These are phyloP conservation scores for Pandemis cinnamomeana DNA, from an alignment of 2,888 invertebrate species.

Conservation along the genomic window DNA sequence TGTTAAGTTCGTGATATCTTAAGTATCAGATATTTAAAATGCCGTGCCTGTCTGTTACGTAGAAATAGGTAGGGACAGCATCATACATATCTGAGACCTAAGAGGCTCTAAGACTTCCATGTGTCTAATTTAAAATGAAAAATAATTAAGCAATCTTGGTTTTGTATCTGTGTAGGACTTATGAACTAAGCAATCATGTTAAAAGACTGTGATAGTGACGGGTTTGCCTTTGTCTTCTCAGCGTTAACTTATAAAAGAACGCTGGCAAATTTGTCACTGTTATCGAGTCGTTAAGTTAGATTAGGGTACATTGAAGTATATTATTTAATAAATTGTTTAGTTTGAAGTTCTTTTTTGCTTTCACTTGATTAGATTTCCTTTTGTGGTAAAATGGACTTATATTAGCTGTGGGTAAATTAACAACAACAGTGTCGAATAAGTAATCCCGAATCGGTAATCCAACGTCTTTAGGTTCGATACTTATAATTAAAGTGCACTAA, in stretches of 20 bases:
- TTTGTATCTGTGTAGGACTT: neutral
- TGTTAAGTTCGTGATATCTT: no score
- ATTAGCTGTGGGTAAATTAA: no score
- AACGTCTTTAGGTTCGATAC: no score
- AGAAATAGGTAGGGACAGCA: no score
- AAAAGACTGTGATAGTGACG: neutral
- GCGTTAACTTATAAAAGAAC: neutral
- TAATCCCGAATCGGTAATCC: no score
- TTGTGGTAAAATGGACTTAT: neutral
- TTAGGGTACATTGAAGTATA: neutral
- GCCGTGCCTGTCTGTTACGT: no score
- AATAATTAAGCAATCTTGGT: neutral
- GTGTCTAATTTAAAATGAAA: neutral
- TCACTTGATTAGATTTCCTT: neutral
- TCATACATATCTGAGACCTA: no score
- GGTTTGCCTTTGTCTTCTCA: neutral
- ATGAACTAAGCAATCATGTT: neutral
- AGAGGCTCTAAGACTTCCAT: no score
- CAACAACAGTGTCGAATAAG: no score
- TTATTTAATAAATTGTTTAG: constrained; percentile 23
- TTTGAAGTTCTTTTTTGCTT: neutral
- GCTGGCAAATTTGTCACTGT: neutral
- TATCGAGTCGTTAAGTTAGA: neutral
- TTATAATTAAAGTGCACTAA: no score
- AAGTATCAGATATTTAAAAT: no score